Evolutionary conservation across 2,888 invertebrate species (phyloP), one percentile per base, ranked within the genome.

Genomic region (Cataglyphis albicans): DNA sequence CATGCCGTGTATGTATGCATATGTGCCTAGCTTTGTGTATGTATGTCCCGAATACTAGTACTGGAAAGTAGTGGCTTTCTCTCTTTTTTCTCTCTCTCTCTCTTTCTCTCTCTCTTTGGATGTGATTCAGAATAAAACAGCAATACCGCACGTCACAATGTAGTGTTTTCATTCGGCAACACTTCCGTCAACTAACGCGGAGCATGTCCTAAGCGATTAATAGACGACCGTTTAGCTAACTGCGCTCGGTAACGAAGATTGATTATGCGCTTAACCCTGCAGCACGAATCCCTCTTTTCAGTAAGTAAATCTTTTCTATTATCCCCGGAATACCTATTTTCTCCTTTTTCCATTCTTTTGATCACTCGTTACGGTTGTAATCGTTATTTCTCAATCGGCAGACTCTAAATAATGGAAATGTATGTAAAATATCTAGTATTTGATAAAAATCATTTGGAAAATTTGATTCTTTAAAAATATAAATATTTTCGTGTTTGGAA

Each of bases 151-250:
- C 29, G 15, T 55, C 67, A 32, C 78, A 70, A 25, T 70, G 48
- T 35, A 48, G 59, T 48, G 25, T 80, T 52, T 52, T 80, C 78
- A 70, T 78, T 78, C 70, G 59, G 70, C 59, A 70, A 78, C 78
- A 70, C 44, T 80, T 70, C 70, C 78, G 78, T 80, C 78, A 70
- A 78, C 70, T 78, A 78, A 78, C 59, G 44, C 44, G 59, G 32
- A 70, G 70, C 70, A 59, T 80, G 78, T 80, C 78, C 78, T 80
- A 44, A 70, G 70, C 78, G 78, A 70, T 80, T 80, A 80, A 61
- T 80, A 80, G 44, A 61, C 70, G 78, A 59, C 44, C 78, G 70
- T 70, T 80, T 80, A 80, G 70, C 35, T 59, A 59, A 76, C 38
- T 25, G 44, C 59, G 59, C 70, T 70, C 44, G 25, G 57, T 80